Evolutionary conservation across 2,888 invertebrate genomes (phyloP).

Genomic region (Drosophila helvetica): DNA sequence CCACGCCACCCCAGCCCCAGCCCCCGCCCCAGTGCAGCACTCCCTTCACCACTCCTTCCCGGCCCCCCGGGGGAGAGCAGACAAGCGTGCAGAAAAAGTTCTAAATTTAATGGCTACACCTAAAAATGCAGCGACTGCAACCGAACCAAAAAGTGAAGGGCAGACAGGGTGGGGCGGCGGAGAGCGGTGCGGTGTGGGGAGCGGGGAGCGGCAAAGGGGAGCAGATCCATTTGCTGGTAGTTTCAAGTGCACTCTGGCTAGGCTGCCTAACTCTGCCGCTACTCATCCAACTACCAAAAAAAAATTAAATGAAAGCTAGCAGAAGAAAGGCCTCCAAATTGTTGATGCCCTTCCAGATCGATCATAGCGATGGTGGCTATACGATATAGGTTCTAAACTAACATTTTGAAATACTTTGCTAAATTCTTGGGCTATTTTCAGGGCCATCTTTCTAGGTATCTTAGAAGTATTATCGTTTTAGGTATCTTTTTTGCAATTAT

Average conservation of each 20-base stretch:
- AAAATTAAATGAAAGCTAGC: conserved; percentile 22
- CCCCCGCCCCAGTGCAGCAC: background rate
- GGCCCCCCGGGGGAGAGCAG: conserved; percentile 62
- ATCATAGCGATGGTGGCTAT: background rate
- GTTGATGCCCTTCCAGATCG: background rate
- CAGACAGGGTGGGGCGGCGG: conserved; percentile 17
- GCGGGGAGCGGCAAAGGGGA: background rate
- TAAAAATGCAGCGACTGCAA: conserved; percentile 77
- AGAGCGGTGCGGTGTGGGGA: background rate
- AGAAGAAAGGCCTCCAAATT: background rate
- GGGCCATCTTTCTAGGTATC: too few relatives aligned
- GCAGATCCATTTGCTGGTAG: conserved; percentile 49
- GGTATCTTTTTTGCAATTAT: too few relatives aligned
- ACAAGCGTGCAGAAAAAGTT: conserved; percentile 77
- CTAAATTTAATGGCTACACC: conserved; percentile 80
- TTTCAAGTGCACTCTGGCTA: conserved; percentile 73
- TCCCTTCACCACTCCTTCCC: background rate
- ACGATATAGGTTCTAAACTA: rapidly evolving
- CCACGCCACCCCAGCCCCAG: conserved; percentile 6
- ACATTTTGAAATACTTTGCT: too few relatives aligned
- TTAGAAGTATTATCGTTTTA: too few relatives aligned
- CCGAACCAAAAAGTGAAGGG: conserved; percentile 48
- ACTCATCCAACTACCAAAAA: conserved; percentile 2
- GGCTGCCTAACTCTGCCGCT: conserved; percentile 27
- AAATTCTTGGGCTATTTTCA: too few relatives aligned